phyloP scores from a whole-genome alignment of 2,113 vertebrate species.

The Sapajus apella region DNA sequence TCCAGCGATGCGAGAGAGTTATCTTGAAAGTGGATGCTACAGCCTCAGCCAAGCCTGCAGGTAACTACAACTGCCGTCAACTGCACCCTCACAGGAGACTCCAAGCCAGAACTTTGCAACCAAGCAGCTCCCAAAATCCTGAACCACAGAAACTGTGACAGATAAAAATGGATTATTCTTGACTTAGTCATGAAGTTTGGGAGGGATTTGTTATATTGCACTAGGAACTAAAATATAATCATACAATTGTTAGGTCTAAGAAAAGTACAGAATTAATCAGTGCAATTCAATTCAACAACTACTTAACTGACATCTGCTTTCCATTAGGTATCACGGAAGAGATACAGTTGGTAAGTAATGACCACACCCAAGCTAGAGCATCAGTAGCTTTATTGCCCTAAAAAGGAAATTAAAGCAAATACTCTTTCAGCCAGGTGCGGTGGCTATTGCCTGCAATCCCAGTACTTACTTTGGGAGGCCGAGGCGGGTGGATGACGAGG shows the following conservation, averaged over 20 bases:
- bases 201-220: neutral
- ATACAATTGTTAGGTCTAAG: neutral
- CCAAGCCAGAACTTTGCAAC: neutral
- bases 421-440: too few relatives aligned
- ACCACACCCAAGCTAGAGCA: neutral
- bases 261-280: neutral
- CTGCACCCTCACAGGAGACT: accelerated
- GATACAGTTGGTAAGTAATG: neutral
- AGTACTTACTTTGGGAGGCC: too few relatives aligned
- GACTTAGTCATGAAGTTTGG: neutral
- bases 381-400: neutral
- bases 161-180: neutral
- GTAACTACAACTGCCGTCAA: neutral
- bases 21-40: neutral
- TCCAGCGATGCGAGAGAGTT: accelerated
- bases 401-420: neutral
- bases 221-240: neutral
- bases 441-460: too few relatives aligned
- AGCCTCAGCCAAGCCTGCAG: neutral
- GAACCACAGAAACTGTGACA: neutral
- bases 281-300: neutral
- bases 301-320: neutral
- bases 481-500: too few relatives aligned
- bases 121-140: neutral
- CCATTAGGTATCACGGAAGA: neutral